Evolutionary conservation across 2,888 invertebrate genomes (phyloP).

Genomic region (Athalia cordata): DNA sequence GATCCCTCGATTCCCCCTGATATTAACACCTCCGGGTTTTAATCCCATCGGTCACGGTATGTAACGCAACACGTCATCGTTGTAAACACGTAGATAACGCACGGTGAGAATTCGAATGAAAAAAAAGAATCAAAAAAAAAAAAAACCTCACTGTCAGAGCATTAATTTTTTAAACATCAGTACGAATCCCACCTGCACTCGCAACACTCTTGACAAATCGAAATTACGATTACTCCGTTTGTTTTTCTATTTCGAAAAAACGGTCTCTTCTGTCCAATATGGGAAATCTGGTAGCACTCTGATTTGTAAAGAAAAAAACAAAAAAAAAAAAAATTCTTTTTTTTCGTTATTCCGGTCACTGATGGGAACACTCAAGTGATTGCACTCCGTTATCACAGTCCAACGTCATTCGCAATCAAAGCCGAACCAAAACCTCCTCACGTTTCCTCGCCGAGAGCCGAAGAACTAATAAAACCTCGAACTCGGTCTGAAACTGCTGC

Average conservation of each 20-base stretch:
- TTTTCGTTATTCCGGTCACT: neutral
- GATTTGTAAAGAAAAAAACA: neutral
- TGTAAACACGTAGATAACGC: neutral
- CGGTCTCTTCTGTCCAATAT: no score
- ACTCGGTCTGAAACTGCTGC: conserved; percentile 65
- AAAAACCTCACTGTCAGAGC: neutral
- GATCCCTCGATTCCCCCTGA: neutral
- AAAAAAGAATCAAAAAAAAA: neutral
- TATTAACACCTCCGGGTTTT: neutral
- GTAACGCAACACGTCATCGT: neutral
- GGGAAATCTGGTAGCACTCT: neutral
- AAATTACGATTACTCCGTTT: no score
- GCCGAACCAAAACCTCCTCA: conserved; percentile 50
- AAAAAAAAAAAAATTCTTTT: neutral
- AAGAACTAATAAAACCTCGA: conserved; percentile 71
- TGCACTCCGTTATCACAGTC: conserved; percentile 33
- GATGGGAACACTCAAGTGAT: neutral
- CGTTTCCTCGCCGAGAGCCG: conserved; percentile 71
- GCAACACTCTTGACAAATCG: neutral
- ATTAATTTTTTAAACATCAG: no score
- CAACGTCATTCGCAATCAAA: conserved; percentile 42
- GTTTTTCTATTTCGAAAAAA: no score
- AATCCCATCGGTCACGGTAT: conserved; percentile 27
- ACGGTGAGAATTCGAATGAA: neutral
- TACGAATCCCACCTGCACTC: conserved; percentile 1